Base-by-base conservation (phyloP, 2,113 vertebrate species). In the Archilochus colubris region DNA sequence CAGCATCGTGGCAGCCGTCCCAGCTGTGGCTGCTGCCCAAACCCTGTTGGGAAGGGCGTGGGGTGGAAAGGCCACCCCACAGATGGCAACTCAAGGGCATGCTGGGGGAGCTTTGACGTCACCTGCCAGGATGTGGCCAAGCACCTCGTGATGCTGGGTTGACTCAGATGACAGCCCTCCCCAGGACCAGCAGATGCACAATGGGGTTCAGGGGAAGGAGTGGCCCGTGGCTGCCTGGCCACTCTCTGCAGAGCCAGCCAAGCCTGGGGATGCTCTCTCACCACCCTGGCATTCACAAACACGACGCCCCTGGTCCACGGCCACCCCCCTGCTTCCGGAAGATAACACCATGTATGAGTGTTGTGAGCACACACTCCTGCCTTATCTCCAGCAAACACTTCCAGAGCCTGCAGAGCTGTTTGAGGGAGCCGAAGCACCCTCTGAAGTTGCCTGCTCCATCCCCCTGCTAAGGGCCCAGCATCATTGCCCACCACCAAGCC, bases 31-130 rank as follows among this genome's bases (percentile, higher is more conserved):
- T 9, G 5, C 43, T 79, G 86, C 72, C 69, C 86, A 59, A 68
- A 36, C 2, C 62, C 70, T 63, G 38, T 67, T 0, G 3, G 83
- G 78, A 28, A 85, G 82, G 79, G 53, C 1, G 19, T 50, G 67
- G 75, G 67, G 72, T 6, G 7, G 43, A 64, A 0, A 3, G 51
- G 13, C 16, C 11, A 10, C 54, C 51, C 22, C 7, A 0, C 70
- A 58, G 38, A 17, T 10, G 9, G 55, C 57, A 5, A 20, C 50
- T 22, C 9, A 2, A 78, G 2, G 0, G 33, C 0, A 0, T 1
- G 2, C 13, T 0, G 2, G 48, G 59, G 31, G 88, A 87, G 3
- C 85, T 76, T 91, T 94, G 92, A 91, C 83, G 86, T 96, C 91
- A 92, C 31, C 46, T 0, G 23, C 27, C 78, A 91, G 89, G 94